Percentiles rank a stretch among this genome's conserved stretches.
Conservation (phyloP, 2,113 vertebrate genomes). For the Eurystomus gularis region DNA sequence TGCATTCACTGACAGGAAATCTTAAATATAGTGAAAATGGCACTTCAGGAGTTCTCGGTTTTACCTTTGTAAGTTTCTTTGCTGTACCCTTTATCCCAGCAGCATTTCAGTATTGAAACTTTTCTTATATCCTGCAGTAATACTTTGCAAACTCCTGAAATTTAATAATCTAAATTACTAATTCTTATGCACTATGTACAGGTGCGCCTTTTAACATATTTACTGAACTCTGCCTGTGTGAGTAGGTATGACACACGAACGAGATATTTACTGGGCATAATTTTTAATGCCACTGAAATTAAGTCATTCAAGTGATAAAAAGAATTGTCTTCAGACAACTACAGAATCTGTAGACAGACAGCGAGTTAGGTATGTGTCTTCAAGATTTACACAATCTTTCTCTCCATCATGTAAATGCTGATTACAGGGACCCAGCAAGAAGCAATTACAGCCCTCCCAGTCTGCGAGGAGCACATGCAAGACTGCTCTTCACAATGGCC, state of each 20-base stretch:
- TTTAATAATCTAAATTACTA: not conserved
- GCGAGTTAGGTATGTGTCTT: not conserved
- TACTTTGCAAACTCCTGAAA: not conserved
- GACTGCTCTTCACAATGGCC: not conserved
- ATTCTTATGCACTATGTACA: not conserved
- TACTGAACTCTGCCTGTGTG: not conserved
- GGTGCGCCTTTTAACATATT: not conserved
- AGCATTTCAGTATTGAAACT: not conserved
- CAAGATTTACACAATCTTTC: not conserved
- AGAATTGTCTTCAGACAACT: not conserved
- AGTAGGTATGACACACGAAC: not conserved
- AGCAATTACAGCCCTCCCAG: not conserved
- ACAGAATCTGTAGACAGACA: not conserved
- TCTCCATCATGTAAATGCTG: not conserved
- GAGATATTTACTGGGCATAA: not conserved
- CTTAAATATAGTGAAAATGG: not conserved
- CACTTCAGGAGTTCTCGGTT: not conserved
- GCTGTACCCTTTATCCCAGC: not conserved
- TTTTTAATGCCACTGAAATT: not conserved
- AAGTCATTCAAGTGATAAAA: not conserved
- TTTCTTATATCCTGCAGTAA: not conserved
- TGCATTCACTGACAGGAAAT: not conserved
- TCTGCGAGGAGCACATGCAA: not conserved
- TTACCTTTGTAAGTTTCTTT: not conserved
- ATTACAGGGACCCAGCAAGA: not conserved